Base-by-base conservation (phyloP, 2,797 vertebrate species). In the Bradypodion pumilum region DNA sequence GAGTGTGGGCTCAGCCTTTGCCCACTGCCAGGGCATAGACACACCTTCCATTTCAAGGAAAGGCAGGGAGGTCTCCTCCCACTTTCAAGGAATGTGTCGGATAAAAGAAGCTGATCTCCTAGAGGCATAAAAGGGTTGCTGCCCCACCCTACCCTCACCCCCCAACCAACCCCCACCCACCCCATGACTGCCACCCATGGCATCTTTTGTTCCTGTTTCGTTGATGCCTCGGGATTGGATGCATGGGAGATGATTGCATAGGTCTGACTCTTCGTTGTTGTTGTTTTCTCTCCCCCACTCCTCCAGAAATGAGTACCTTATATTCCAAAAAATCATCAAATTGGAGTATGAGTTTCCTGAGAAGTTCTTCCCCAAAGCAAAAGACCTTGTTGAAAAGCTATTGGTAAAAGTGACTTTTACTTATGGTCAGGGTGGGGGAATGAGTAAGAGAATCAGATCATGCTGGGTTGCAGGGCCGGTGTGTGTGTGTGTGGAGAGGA, bases 241-340 rank as follows among this genome's bases (percentile, higher is more conserved):
- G 25, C 12, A 21, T 40, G 9, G 65, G 80, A 35, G 86, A 21
- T 49, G 52, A 23, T 59, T 83, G 9, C 81, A 86, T 78, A 81
- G 44, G 74, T 76, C 62, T 82, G 85, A 88, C 87, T 19, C 0
- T 42, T 10, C 12, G 10, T 42, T n/a, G 1, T 15, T 81, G 90
- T 62, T 91, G 83, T 93, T 92, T 80, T 94, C 25, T 27, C 12
- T 40, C 35, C 12, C 70, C 91, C 87, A n/a, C 12, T 40, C n/a
- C 93, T 92, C 83, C 95, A 99, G 99, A 95, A 99, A 99, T 75
- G 99, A 99, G 74, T 99, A 99, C 95, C 97, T 99, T 93, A 99
- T 99, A 97, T 99, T 99, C 95, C 99, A 99, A 96, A 99, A 99
- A 95, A 99, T 99, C 95, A 99, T 99, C 96, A 99, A 99, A 89